These are phyloP conservation scores for Campoletis raptor DNA, from an alignment of 2,888 invertebrate genomes.

Conservation along the genomic window DNA sequence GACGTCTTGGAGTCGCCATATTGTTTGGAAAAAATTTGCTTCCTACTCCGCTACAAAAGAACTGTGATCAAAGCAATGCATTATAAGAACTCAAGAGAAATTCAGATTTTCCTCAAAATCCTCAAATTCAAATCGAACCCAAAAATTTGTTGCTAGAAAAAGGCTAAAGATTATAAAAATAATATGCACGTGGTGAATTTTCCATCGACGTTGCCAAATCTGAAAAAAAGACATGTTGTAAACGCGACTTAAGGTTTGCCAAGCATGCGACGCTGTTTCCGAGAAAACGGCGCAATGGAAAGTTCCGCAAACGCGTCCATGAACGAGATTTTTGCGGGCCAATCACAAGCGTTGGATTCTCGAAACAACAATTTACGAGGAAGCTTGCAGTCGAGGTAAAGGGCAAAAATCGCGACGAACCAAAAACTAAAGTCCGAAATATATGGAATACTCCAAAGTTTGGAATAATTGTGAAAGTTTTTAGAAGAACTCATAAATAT, in stretches of 20 bases:
- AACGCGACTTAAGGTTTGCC: constrained; percentile 22
- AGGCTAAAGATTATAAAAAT: neutral
- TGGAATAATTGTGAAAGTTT: too few relatives aligned
- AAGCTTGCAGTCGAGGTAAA: neutral
- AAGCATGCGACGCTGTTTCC: constrained; percentile 3
- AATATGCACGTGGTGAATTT: constrained; percentile 38
- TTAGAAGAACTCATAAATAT: neutral
- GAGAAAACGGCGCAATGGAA: constrained; percentile 23
- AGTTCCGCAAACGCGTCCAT: constrained; percentile 7
- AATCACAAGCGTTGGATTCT: constrained; percentile 4
- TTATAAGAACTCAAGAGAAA: neutral
- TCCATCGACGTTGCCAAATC: constrained; percentile 34
- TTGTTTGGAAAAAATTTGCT: neutral
- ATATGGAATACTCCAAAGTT: neutral
- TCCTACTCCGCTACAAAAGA: neutral
- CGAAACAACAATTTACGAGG: constrained; percentile 25
- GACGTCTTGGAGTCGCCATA: constrained; percentile 6
- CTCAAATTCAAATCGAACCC: neutral
- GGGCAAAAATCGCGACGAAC: neutral
- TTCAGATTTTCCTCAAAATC: neutral
- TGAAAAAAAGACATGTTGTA: neutral
- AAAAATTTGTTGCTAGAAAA: neutral
- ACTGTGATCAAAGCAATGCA: neutral
- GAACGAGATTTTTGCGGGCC: constrained; percentile 6
- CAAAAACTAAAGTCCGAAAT: neutral